A percentile compares a stretch with the other conserved stretches of the same genome.
phyloP scores from a whole-genome alignment of 1,140 invertebrate genomes.

The Brachionus sp. region DNA sequence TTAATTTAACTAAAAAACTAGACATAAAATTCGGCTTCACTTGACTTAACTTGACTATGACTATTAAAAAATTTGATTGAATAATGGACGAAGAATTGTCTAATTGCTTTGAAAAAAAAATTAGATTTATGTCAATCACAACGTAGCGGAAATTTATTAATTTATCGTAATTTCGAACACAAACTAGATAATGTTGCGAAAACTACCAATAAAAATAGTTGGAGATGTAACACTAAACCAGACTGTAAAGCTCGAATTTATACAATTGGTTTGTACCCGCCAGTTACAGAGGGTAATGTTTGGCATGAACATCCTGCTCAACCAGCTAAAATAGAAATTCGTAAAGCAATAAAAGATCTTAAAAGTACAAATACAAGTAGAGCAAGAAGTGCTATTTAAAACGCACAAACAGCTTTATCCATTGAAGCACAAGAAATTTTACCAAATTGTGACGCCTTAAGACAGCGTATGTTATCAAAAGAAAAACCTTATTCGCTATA shows the following conservation, averaged over 20 bases:
- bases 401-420: background rate
- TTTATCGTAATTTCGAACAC: background rate
- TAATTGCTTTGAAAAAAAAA: background rate
- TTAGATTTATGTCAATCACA: background rate
- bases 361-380: background rate
- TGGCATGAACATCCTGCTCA: background rate
- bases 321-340: background rate
- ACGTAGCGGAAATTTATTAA: background rate
- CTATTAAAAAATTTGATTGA: background rate
- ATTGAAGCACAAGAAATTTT: background rate
- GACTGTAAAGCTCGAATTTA: background rate
- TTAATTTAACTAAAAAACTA: background rate
- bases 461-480: background rate
- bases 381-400: background rate
- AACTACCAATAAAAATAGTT: background rate
- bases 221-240: background rate
- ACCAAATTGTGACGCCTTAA: background rate
- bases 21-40: background rate
- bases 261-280: background rate
- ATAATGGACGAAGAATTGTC: background rate
- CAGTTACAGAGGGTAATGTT: background rate
- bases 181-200: background rate
- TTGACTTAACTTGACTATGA: background rate
- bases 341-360: background rate
- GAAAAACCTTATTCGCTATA: background rate